Conservation (phyloP, 2,888 invertebrate species). For the Agrochola lota region DNA sequence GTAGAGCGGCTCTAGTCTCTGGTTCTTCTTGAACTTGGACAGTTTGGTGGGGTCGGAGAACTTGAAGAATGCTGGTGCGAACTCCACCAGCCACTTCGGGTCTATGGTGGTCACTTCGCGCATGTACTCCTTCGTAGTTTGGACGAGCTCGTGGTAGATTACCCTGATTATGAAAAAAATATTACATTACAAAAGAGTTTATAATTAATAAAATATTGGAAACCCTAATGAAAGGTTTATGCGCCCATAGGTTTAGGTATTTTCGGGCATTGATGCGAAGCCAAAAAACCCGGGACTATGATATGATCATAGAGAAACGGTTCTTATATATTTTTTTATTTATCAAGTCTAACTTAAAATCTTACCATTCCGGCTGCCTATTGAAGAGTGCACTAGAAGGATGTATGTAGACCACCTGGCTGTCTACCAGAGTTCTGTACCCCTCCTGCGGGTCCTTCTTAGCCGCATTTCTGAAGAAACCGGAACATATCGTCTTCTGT, state of each 20-base stretch:
- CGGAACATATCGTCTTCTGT: conserved; percentile 99
- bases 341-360: conserved; percentile 27
- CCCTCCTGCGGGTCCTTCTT: conserved; percentile 99
- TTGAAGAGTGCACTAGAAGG: conserved; percentile 99
- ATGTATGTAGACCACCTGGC: conserved; percentile 99
- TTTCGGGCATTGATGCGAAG: not conserved
- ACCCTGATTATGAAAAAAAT: conserved; percentile 91
- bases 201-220: not conserved
- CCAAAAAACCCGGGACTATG: not conserved
- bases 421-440: conserved; percentile 99
- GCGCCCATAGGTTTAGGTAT: not conserved
- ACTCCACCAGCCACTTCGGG: conserved; percentile 99
- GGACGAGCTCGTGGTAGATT: conserved; percentile 99
- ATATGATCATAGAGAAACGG: not conserved
- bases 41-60: conserved; percentile 99
- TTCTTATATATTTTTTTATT: not conserved
- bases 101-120: conserved; percentile 99
- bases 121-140: conserved; percentile 99
- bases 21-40: conserved; percentile 99
- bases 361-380: conserved; percentile 99
- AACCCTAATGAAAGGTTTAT: not conserved
- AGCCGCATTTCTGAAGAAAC: conserved; percentile 99
- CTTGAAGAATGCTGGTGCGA: conserved; percentile 99
- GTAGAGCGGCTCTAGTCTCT: conserved; percentile 98
- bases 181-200: not conserved